Percentiles rank a stretch among this genome's conserved stretches.
These are phyloP conservation scores for Neoitamus cyanurus DNA, from an alignment of 2,888 invertebrate species.

Conservation along the genomic window DNA sequence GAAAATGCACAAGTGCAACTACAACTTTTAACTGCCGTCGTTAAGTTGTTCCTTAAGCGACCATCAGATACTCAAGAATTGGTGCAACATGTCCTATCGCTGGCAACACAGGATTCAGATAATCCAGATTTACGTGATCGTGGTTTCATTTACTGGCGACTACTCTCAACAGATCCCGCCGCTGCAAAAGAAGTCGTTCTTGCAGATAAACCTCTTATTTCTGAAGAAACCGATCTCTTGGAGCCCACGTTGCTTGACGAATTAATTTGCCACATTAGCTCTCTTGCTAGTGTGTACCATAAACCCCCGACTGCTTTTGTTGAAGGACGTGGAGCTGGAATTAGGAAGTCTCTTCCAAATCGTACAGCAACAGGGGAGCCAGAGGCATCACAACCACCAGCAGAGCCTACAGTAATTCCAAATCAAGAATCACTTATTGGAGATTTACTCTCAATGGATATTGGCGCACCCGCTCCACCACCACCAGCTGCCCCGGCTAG, in stretches of 20 bases:
- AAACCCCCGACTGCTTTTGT: slow-evolving; percentile 99
- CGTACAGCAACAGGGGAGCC: slow-evolving; percentile 65
- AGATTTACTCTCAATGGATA: slow-evolving; percentile 96
- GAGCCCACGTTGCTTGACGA: slow-evolving; percentile 98
- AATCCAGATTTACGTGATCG: slow-evolving; percentile 98
- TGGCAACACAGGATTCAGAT: slow-evolving; percentile 92
- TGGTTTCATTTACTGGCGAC: slow-evolving; percentile 99
- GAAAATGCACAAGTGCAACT: slow-evolving; percentile 97
- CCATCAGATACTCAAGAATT: slow-evolving; percentile 98
- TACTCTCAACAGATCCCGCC: slow-evolving; percentile 97
- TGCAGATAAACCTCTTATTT: slow-evolving; percentile 98
- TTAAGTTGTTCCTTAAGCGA: slow-evolving; percentile 96
- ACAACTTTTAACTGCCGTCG: slow-evolving; percentile 96
- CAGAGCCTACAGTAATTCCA: slow-evolving; percentile 73
- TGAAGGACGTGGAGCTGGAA: slow-evolving; percentile 84
- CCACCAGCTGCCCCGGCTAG: slow-evolving; percentile 70
- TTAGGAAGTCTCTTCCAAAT: slow-evolving; percentile 83
- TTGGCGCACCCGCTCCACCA: slow-evolving; percentile 78
- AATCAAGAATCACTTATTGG: slow-evolving; percentile 95
- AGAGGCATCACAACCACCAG: slow-evolving; percentile 58
- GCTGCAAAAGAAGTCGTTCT: slow-evolving; percentile 99
- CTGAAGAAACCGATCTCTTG: slow-evolving; percentile 97
- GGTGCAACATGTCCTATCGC: slow-evolving; percentile 93
- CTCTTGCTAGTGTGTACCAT: slow-evolving; percentile 97
- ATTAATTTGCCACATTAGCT: slow-evolving; percentile 98